Evolutionary conservation across 2,797 vertebrate genomes (phyloP).

Genomic region (Halcyon smyrnensis): DNA sequence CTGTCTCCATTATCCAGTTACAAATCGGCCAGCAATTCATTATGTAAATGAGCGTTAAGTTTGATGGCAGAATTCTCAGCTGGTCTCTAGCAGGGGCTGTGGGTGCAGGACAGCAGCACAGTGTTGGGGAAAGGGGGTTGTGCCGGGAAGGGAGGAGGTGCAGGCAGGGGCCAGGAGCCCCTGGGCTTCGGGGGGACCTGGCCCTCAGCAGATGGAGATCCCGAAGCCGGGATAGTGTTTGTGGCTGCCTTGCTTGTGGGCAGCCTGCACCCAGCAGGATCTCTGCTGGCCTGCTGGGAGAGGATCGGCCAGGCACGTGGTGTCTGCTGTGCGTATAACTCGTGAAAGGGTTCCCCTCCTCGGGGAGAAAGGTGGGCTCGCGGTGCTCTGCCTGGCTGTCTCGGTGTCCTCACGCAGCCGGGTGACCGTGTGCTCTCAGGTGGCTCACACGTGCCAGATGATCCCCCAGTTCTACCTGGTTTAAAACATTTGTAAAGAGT

Average conservation of each 20-base stretch:
- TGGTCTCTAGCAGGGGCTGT: background rate
- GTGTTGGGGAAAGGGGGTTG: background rate
- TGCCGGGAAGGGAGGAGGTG: background rate
- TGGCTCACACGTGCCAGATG: background rate
- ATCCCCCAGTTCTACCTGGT: background rate
- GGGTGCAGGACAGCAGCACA: fast-evolving
- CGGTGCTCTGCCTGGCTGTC: background rate
- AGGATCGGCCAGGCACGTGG: fast-evolving
- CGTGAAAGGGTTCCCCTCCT: background rate
- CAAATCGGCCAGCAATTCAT: background rate
- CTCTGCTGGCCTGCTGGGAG: background rate
- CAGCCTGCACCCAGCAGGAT: background rate
- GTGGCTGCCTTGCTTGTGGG: background rate
- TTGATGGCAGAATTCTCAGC: background rate
- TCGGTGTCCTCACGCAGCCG: fast-evolving
- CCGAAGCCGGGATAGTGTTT: fast-evolving
- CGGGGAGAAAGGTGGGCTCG: background rate
- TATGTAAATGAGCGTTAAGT: background rate
- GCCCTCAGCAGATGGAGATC: fast-evolving
- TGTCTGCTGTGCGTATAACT: fast-evolving
- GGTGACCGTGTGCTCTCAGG: background rate
- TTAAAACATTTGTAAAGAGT: background rate
- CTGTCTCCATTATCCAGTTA: background rate
- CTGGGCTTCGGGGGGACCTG: fast-evolving
- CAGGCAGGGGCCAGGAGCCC: background rate